Conservation (phyloP, 1,140 invertebrate genomes). For the Oryctes rhinoceros region DNA sequence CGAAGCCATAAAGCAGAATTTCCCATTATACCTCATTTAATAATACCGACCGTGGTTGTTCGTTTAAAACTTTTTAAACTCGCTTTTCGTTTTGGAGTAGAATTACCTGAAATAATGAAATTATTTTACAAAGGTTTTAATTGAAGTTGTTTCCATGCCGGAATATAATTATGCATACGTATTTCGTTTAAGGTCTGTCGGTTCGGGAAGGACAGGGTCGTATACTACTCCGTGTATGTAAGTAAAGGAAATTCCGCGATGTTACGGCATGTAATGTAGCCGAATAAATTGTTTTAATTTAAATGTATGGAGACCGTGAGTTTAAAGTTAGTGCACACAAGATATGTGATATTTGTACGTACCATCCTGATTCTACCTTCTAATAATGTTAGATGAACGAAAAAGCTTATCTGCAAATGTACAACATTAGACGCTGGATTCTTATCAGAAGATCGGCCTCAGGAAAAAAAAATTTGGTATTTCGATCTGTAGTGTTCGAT, state of each 20-base stretch:
- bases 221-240: background rate
- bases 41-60: background rate
- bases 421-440: too few relatives aligned
- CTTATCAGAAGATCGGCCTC: too few relatives aligned
- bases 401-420: too few relatives aligned
- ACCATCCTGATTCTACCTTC: too few relatives aligned
- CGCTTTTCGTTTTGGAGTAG: background rate
- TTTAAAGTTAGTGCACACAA: background rate
- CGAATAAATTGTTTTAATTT: constrained; percentile 3
- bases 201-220: background rate
- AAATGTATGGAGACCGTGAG: background rate
- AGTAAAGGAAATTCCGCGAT: background rate
- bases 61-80: constrained; percentile 7
- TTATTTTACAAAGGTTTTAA: background rate
- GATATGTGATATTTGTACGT: too few relatives aligned
- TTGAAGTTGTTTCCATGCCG: background rate
- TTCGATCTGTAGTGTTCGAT: too few relatives aligned
- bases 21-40: background rate
- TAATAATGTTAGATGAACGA: too few relatives aligned
- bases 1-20: background rate
- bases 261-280: background rate
- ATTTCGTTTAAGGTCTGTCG: background rate
- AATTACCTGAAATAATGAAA: constrained; percentile 6
- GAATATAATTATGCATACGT: constrained; percentile 6
- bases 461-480: too few relatives aligned